phyloP scores from a whole-genome alignment of 2,797 vertebrate species.

The Channa striata region DNA sequence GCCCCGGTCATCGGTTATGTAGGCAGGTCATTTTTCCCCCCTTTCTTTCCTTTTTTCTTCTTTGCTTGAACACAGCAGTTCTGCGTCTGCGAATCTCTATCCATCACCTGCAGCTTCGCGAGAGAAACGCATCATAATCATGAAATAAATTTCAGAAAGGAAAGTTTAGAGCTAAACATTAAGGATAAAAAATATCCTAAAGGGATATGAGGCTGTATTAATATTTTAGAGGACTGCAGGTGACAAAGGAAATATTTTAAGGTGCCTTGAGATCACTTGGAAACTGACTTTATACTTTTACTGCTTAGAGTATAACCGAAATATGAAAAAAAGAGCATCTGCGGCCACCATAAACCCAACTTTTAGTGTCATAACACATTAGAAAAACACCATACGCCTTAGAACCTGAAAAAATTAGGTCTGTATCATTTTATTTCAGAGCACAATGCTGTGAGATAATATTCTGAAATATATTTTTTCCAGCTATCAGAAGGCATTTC shows the following conservation, averaged over 20 bases:
- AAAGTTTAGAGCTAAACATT: constrained; percentile 41
- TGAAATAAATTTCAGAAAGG: constrained; percentile 41
- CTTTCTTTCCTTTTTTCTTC: background rate
- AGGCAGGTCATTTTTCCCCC: constrained; percentile 67
- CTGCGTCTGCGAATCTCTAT: constrained; percentile 65
- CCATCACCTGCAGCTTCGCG: constrained; percentile 62
- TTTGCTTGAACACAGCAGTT: constrained; percentile 69
- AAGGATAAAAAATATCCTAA: constrained; percentile 29
- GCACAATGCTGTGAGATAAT: constrained; percentile 81
- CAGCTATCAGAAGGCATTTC: constrained; percentile 89
- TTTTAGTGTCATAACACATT: constrained; percentile 13
- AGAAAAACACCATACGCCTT: constrained; percentile 25
- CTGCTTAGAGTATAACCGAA: constrained; percentile 7
- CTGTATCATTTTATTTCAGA: constrained; percentile 56
- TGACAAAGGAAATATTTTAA: constrained; percentile 23
- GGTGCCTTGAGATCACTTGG: constrained; percentile 17
- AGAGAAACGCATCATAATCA: constrained; percentile 56
- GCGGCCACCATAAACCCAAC: constrained; percentile 1
- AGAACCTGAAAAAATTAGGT: constrained; percentile 39
- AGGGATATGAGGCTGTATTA: constrained; percentile 44
- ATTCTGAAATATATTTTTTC: constrained; percentile 86
- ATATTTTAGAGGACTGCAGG: constrained; percentile 27
- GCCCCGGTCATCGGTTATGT: constrained; percentile 75
- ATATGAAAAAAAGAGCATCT: constrained; percentile 7
- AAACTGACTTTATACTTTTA: constrained; percentile 11